phyloP scores from a whole-genome alignment of 2,113 vertebrate species.

The Coreoperca whiteheadi region DNA sequence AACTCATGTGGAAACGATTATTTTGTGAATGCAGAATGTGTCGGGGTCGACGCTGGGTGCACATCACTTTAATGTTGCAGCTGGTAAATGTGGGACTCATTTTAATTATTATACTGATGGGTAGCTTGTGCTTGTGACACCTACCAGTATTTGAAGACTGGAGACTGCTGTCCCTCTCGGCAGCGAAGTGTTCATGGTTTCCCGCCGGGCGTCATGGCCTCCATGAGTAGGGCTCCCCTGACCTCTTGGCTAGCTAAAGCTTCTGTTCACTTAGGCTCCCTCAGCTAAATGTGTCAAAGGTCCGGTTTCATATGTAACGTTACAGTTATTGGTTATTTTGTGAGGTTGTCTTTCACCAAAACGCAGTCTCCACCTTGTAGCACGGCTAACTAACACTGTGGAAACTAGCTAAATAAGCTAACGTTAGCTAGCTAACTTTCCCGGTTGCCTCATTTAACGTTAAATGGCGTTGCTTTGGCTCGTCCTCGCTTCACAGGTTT shows the following conservation, averaged over 20 bases:
- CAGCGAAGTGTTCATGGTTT: too few species aligned
- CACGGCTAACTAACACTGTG: background rate
- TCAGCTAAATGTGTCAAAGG: background rate
- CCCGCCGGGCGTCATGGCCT: background rate
- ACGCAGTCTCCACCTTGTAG: background rate
- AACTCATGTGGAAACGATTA: conserved; percentile 11
- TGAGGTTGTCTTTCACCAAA: background rate
- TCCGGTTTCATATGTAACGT: background rate
- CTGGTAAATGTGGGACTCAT: too few species aligned
- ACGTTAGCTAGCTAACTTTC: background rate
- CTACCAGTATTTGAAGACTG: background rate
- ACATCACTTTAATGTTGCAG: too few species aligned
- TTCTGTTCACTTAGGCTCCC: background rate
- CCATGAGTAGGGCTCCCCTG: too few species aligned
- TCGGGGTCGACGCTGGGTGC: background rate
- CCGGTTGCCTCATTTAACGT: too few species aligned
- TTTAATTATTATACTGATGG: too few species aligned
- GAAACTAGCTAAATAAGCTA: background rate
- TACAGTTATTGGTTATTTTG: background rate
- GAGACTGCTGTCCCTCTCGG: background rate
- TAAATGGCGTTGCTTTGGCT: background rate
- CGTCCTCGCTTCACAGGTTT: too few species aligned
- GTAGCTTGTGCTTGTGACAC: background rate
- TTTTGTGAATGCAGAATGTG: background rate
- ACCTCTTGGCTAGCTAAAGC: background rate